Evolutionary conservation across 2,888 invertebrate genomes (phyloP).

Genomic region (Habrosyne pyritoides): DNA sequence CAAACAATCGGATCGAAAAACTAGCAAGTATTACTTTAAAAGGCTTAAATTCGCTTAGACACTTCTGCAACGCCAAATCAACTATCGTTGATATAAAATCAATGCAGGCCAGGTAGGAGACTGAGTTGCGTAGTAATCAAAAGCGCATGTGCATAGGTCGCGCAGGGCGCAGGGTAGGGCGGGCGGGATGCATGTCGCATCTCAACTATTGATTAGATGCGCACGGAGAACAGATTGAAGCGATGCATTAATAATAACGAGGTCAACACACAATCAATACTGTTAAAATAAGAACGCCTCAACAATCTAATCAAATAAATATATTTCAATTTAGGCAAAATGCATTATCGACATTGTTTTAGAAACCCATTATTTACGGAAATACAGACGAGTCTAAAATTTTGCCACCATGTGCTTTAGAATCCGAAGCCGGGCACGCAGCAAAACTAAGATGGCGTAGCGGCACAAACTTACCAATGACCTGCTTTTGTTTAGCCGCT

Average conservation of each 20-base stretch:
- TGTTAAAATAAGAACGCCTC: constrained; percentile 25
- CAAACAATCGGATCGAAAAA: too few relatives aligned
- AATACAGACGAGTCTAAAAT: constrained; percentile 28
- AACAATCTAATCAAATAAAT: constrained; percentile 3
- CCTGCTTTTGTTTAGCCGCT: constrained; percentile 92
- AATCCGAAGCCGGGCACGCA: constrained; percentile 67
- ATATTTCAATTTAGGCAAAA: neutral
- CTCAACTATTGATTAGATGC: constrained; percentile 54
- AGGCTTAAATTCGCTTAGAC: too few relatives aligned
- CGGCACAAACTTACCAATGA: constrained; percentile 88
- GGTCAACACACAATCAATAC: constrained; percentile 67
- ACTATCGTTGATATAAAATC: too few relatives aligned
- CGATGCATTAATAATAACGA: constrained; percentile 34
- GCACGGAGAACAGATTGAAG: constrained; percentile 34
- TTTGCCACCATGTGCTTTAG: constrained; percentile 69
- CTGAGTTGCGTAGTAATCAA: too few relatives aligned
- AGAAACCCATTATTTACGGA: constrained; percentile 14
- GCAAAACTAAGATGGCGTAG: constrained; percentile 79
- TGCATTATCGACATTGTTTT: neutral
- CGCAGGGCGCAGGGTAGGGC: neutral
- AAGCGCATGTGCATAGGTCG: constrained; percentile 3
- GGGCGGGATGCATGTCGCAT: constrained; percentile 34
- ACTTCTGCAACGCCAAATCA: too few relatives aligned
- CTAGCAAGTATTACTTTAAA: too few relatives aligned
- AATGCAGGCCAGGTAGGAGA: too few relatives aligned